phyloP scores from a whole-genome alignment of 2,113 vertebrate species.

The crab-eating macaque (Macaca fascicularis) region T2T-MFA8v1.1 NC_088394.1:3136501-3137000 shows the following conservation, averaged over 20 bases:
- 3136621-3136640: too few relatives aligned
- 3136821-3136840: background rate
- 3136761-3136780: background rate
- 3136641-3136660: background rate
- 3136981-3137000: too few relatives aligned
- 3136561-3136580: too few relatives aligned
- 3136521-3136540: too few relatives aligned
- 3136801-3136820: background rate
- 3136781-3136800: background rate
- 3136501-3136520: too few relatives aligned
- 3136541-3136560: too few relatives aligned
- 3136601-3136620: too few relatives aligned
- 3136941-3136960: too few relatives aligned
- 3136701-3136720: background rate
- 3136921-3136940: too few relatives aligned
- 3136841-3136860: background rate
- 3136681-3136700: background rate
- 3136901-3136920: too few relatives aligned
- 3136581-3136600: too few relatives aligned
- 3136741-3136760: background rate
- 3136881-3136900: background rate
- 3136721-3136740: background rate
- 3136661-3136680: background rate
- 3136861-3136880: background rate
- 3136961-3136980: too few relatives aligned